Base-by-base conservation (phyloP, 35 echinoderm and acorn worm genomes). In the Chiridota heheva region DNA sequence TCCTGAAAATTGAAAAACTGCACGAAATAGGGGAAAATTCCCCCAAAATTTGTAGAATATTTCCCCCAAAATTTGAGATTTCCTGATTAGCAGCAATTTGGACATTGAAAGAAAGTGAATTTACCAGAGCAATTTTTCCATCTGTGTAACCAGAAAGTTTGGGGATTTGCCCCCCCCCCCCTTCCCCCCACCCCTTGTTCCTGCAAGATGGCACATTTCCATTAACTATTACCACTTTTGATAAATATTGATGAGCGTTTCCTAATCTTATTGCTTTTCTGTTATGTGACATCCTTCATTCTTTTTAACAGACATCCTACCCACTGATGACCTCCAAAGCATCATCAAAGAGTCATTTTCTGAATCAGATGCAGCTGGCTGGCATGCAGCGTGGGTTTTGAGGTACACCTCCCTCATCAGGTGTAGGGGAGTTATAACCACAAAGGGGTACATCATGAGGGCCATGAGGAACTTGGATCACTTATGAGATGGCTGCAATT, bases 341-440 rank as follows among this genome's bases (percentile, higher is more conserved):
- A 48, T 91, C 26, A 47, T 98, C 4, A 40, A 29, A 3, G 59
- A 71, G 16, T 84, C 73, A 46, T 98, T 84, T 69, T 51, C 85
- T 13, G 61, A 85, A 2, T 17, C 45, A 10, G 92, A 93, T 80
- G 87, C 87, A 16, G 40, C 70, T 3, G 70, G 73, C 15, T 98
- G 89, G 95, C 81, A 91, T 47, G 80, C 95, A 15, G 83, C 89
- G 40, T 98, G 95, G 95, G 85, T 84, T 7, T 28, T 98, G 36
- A 85, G 95, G 33, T 98, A 92, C 81, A 88, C 89, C 1, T 84
- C 86, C 3, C 81, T 98, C 28, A 87, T 98, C 26, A 82, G 80
- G 20, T 71, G 81, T 56, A 40, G 95, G 31, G 95, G 89, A 1
- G 81, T 98, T 18, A 84, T 98, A 29, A 88, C 85, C 5, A 72